A percentile compares a stretch with the other conserved stretches of the same genome.
Evolutionary conservation across 2,888 invertebrate species (phyloP).

Genomic region (Leucophenga montana): DNA sequence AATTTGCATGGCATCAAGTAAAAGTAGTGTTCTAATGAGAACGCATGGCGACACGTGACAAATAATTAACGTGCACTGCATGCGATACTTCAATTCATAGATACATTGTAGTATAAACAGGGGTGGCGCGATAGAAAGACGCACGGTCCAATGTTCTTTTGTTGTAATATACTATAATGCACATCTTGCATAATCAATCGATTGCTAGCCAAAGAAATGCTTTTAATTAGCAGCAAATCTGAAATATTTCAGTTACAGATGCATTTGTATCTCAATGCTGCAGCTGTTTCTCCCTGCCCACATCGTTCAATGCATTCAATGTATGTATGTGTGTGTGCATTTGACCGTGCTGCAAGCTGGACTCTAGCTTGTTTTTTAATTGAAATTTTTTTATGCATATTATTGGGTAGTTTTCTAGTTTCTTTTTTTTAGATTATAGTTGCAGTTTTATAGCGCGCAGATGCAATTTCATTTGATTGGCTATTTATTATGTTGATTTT

Average conservation of each 20-base stretch:
- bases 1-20: conserved; percentile 59
- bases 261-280: conserved; percentile 23
- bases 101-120: no score
- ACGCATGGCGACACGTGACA: conserved; percentile 62
- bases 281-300: conserved; percentile 40
- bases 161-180: no score
- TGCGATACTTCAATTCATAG: no score
- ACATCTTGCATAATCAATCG: neutral
- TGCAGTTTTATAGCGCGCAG: conserved; percentile 33
- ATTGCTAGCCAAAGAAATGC: neutral
- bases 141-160: no score
- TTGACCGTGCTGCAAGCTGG: conserved; percentile 48
- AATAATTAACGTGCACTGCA: conserved; percentile 58
- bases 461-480: conserved; percentile 29
- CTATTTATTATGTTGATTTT: conserved; percentile 36
- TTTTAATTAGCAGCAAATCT: neutral
- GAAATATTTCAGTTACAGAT: conserved; percentile 11
- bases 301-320: conserved; percentile 50
- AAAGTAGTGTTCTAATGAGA: no score
- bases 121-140: conserved; percentile 9
- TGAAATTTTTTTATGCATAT: conserved; percentile 1
- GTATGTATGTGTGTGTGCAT: conserved; percentile 38
- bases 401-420: neutral
- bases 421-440: conserved; percentile 35
- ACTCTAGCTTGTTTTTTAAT: conserved; percentile 22